Base-by-base conservation (phyloP, 2,888 invertebrate genomes). In the Agrilus mali region DNA sequence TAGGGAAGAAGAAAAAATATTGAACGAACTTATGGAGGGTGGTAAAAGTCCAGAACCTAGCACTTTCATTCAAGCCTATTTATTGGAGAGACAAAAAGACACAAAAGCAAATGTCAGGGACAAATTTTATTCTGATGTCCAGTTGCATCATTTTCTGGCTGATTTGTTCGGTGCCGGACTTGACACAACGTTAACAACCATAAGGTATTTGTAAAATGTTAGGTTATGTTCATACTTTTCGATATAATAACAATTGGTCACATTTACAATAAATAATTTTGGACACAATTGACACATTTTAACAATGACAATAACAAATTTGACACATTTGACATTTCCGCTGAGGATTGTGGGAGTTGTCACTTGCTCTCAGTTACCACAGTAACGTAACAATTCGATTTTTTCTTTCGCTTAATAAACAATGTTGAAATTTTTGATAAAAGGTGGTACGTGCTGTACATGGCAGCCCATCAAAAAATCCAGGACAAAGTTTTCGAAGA, bases 151-250 rank as follows among this genome's bases (percentile, higher is more conserved):
- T 61, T 68, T 89, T 22, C 60, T 89, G 46, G 84, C 84, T 3
- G 92, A 92, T 64, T 69, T 90, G 58, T 86, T 86, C 58, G 88
- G 89, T 0, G 90, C 90, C 12, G 87, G 88, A 4, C 73, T 87
- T 40, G 92, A 92, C 55, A 90, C 92, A 0, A 83, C 87, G 0
- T 66, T 86, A 43, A 78, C 82, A 0, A 86, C 88, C 0, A 58
- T 90, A 27, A 72, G 84, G 65, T 64, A 55, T 40, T 36, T 43
- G 27, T 10, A 10, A 27, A 3, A 10, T 10, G 8, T 27, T 27
- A 27, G 27, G 27, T 10, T 27, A 27, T 2, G 10, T 27, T 20
- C 4, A 20, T n/a, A n/a, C n/a, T n/a, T n/a, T n/a, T n/a, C n/a
- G n/a, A 10, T 4, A 27, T 10, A 10, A 27, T 27, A 10, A 27